These are phyloP conservation scores for Chelon labrosus DNA, from an alignment of 2,797 vertebrate species.

Conservation along the genomic window DNA sequence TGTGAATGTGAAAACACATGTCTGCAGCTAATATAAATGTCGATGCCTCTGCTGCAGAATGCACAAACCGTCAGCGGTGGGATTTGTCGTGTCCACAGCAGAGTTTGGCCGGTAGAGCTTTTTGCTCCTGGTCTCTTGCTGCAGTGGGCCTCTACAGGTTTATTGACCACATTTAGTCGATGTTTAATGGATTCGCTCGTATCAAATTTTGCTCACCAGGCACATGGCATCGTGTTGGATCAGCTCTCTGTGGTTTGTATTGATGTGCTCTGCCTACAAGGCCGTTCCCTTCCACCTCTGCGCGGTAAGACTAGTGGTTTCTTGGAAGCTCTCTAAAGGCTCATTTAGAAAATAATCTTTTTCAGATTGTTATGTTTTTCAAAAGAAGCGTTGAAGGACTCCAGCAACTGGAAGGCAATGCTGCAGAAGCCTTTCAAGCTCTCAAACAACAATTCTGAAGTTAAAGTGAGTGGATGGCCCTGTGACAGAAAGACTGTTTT, in stretches of 20 bases:
- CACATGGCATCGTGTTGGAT: conserved; percentile 65
- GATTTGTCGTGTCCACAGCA: not conserved
- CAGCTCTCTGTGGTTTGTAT: conserved; percentile 63
- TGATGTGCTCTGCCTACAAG: conserved; percentile 53
- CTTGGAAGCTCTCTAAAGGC: conserved; percentile 21
- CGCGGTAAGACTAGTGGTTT: conserved; percentile 20
- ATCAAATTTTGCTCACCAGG: conserved; percentile 73
- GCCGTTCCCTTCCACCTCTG: conserved; percentile 37
- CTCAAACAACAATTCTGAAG: not conserved
- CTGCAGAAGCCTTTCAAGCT: not conserved
- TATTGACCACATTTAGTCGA: conserved; percentile 65
- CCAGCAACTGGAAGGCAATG: not conserved
- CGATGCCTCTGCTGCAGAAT: not conserved
- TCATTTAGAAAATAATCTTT: conserved; percentile 8
- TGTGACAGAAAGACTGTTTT: not conserved
- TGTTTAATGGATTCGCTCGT: conserved; percentile 69
- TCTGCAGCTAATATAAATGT: conserved; percentile 21
- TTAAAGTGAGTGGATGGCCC: not conserved
- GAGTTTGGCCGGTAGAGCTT: conserved; percentile 18
- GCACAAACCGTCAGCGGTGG: conserved; percentile 11
- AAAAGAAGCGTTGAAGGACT: not conserved
- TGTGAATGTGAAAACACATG: conserved; percentile 63
- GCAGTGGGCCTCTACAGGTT: conserved; percentile 43
- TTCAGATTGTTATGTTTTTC: not conserved
- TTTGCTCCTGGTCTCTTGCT: conserved; percentile 12